phyloP scores from a whole-genome alignment of 2,888 invertebrate species.

The Steinernema carpocapsae region DNA sequence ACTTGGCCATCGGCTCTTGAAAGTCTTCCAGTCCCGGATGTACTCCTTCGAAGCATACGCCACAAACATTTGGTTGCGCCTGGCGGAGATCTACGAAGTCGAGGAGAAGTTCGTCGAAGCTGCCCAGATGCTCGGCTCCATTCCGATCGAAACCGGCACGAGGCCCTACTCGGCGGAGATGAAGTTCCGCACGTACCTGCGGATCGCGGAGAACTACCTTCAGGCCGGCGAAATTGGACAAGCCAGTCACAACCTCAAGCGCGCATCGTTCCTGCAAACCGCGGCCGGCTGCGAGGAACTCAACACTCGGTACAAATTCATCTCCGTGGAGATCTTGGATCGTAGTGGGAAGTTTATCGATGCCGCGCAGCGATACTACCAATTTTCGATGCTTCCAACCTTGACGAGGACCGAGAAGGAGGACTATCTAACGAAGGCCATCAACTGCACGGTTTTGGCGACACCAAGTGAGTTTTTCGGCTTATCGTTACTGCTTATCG shows the following conservation, averaged over 20 bases:
- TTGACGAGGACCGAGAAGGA: constrained; percentile 91
- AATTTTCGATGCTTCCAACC: constrained; percentile 87
- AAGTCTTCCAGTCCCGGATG: constrained; percentile 91
- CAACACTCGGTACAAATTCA: constrained; percentile 90
- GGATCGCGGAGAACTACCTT: constrained; percentile 86
- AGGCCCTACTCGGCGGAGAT: constrained; percentile 74
- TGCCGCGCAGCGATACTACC: constrained; percentile 83
- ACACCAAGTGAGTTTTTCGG: too few species aligned
- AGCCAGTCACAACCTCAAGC: constrained; percentile 93
- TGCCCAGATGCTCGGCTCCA: constrained; percentile 90
- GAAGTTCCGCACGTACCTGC: constrained; percentile 94
- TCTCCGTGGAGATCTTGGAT: constrained; percentile 94
- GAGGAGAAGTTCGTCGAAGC: constrained; percentile 94
- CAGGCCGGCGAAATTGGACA: constrained; percentile 90
- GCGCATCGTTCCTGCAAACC: constrained; percentile 81
- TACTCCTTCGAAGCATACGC: constrained; percentile 93
- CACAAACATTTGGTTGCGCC: constrained; percentile 80
- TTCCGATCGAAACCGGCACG: constrained; percentile 95
- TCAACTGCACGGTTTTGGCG: constrained; percentile 94
- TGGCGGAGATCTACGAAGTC: constrained; percentile 91
- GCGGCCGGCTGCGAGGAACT: constrained; percentile 75
- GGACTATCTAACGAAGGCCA: constrained; percentile 90
- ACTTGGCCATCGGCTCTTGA: constrained; percentile 80
- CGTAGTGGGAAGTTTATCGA: constrained; percentile 84
- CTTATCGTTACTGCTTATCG: too few species aligned